phyloP scores from a whole-genome alignment of 1,140 invertebrate genomes.

The Platyscapa corneri region DNA sequence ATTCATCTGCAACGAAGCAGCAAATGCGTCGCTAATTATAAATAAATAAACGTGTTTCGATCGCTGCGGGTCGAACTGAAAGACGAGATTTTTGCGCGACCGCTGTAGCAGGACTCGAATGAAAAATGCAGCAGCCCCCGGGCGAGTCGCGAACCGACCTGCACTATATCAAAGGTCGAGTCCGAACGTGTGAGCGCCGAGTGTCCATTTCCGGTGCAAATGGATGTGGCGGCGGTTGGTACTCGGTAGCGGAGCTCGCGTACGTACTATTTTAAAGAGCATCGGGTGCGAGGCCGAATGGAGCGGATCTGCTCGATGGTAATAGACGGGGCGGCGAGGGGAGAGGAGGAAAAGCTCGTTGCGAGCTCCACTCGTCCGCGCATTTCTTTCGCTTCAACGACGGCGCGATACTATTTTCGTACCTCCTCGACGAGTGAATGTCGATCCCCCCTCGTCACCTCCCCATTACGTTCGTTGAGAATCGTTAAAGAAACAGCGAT shows the following conservation, averaged over 20 bases:
- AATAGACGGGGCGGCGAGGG: too few relatives aligned
- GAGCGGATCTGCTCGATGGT: background rate
- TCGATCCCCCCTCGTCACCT: background rate
- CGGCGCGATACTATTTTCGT: conserved; percentile 18
- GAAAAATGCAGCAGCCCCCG: background rate
- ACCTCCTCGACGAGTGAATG: background rate
- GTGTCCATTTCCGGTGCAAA: conserved; percentile 7
- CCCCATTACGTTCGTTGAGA: background rate
- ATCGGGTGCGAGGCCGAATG: background rate
- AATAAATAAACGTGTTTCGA: too few relatives aligned
- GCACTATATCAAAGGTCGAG: background rate
- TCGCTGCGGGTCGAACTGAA: too few relatives aligned
- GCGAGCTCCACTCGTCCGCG: background rate
- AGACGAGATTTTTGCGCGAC: too few relatives aligned
- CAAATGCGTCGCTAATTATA: too few relatives aligned
- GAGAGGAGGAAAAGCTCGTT: background rate
- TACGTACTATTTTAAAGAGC: conserved; percentile 5
- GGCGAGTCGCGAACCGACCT: background rate
- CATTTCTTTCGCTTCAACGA: background rate
- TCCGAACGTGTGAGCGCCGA: background rate
- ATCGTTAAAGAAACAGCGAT: background rate
- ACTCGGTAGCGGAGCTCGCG: background rate
- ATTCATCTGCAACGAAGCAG: too few relatives aligned
- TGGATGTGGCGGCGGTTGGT: background rate
- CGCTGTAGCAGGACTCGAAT: too few relatives aligned